phyloP scores from a whole-genome alignment of 2,113 vertebrate species.

The Podarcis cretensis region DNA sequence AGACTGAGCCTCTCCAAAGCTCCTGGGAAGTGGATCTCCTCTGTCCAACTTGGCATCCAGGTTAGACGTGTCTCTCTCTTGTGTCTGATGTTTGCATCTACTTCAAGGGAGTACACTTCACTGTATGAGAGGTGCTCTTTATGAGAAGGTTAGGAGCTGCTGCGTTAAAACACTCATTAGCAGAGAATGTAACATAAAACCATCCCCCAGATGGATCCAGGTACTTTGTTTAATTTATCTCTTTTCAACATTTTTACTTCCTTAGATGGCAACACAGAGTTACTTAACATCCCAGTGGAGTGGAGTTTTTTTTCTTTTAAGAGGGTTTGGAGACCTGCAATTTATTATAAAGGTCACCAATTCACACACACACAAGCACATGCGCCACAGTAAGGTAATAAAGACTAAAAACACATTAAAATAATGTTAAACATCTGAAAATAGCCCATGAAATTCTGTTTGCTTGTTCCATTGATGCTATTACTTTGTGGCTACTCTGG shows the following conservation, averaged over 20 bases:
- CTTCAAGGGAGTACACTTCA: conserved; percentile 2
- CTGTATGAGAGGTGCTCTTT: background rate
- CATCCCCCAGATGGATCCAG: background rate
- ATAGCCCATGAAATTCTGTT: background rate
- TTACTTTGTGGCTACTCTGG: background rate
- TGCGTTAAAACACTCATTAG: conserved; percentile 25
- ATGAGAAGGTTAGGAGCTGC: conserved; percentile 4
- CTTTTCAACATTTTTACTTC: conserved; percentile 19
- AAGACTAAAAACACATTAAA: conserved; percentile 16
- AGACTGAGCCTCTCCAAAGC: background rate
- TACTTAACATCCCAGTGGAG: background rate
- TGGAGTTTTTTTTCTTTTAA: conserved; percentile 2
- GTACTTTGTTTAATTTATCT: conserved; percentile 22
- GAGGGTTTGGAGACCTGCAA: background rate
- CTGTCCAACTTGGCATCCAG: background rate
- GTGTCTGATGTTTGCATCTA: background rate
- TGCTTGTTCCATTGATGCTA: background rate
- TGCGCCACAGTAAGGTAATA: background rate
- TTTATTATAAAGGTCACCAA: conserved; percentile 2
- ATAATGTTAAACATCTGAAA: background rate
- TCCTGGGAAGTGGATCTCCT: background rate
- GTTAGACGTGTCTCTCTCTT: background rate
- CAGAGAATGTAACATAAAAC: conserved; percentile 7
- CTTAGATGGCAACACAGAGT: conserved; percentile 13
- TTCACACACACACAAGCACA: background rate